These are phyloP conservation scores for Falco biarmicus DNA, from an alignment of 2,797 vertebrate genomes.

Conservation along the genomic window DNA sequence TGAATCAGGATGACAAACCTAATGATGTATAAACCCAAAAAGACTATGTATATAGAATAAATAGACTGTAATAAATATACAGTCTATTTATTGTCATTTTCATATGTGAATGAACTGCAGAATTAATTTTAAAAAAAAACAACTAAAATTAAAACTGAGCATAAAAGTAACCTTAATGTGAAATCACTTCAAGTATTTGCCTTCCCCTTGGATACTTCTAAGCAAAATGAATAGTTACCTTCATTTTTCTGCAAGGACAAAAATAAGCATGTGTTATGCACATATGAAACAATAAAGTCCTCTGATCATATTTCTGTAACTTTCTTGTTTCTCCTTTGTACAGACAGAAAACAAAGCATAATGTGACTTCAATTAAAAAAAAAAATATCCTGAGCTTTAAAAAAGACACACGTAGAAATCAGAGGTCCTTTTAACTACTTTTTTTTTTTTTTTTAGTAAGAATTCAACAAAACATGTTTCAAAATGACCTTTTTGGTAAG, in stretches of 20 bases:
- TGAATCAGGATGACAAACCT: background rate
- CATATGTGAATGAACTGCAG: background rate
- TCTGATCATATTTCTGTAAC: background rate
- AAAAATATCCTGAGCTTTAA: background rate
- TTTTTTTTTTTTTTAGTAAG: background rate
- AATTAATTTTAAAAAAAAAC: background rate
- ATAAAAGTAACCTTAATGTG: background rate
- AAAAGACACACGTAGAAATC: background rate
- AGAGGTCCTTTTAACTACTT: background rate
- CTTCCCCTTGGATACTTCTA: background rate
- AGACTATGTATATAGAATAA: background rate
- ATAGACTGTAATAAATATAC: background rate
- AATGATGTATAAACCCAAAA: background rate
- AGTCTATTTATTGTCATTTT: background rate
- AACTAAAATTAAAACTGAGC: background rate
- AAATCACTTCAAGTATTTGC: background rate
- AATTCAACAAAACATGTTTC: background rate
- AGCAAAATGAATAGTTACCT: background rate
- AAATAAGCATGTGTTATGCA: rapidly evolving
- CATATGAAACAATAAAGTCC: background rate
- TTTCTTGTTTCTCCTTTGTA: background rate
- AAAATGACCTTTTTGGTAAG: background rate
- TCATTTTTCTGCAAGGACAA: background rate
- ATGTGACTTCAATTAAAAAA: background rate
- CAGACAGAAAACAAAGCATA: background rate